Conservation (phyloP, 1,140 invertebrate genomes). For the Pseudomyrmex pallidus region DNA sequence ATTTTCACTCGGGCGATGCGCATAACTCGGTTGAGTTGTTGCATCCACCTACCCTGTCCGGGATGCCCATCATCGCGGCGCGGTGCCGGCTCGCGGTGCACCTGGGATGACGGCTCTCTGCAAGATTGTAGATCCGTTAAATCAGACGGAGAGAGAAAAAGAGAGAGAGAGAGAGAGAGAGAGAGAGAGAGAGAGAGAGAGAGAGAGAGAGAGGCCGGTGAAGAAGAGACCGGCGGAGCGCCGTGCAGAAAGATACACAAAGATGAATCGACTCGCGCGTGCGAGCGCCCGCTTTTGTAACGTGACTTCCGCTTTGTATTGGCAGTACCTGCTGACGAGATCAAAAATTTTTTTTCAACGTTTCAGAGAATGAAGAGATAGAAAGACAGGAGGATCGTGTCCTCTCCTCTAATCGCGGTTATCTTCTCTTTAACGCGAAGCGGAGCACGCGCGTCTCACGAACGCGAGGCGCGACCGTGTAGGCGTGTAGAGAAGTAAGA, state of each 20-base stretch:
- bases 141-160: constrained; percentile 35
- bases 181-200: background rate
- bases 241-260: constrained; percentile 27
- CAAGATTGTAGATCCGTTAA: constrained; percentile 59
- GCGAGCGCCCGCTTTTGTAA: constrained; percentile 1
- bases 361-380: background rate
- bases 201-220: background rate
- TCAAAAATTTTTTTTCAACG: constrained; percentile 46
- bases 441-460: constrained; percentile 73
- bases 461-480: constrained; percentile 62
- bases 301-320: constrained; percentile 57
- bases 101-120: constrained; percentile 60
- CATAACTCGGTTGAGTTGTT: constrained; percentile 63
- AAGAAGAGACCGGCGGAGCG: constrained; percentile 22
- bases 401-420: constrained; percentile 16
- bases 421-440: constrained; percentile 58
- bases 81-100: constrained; percentile 55
- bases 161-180: background rate
- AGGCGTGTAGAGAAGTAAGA: constrained; percentile 78
- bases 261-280: constrained; percentile 37
- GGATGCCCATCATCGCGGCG: constrained; percentile 60
- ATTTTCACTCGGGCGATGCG: constrained; percentile 61
- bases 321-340: constrained; percentile 52
- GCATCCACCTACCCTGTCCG: constrained; percentile 60
- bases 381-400: background rate